Evolutionary conservation across 2,888 invertebrate species (phyloP).

Genomic region (Pseudococcus jackbeardsleyi): DNA sequence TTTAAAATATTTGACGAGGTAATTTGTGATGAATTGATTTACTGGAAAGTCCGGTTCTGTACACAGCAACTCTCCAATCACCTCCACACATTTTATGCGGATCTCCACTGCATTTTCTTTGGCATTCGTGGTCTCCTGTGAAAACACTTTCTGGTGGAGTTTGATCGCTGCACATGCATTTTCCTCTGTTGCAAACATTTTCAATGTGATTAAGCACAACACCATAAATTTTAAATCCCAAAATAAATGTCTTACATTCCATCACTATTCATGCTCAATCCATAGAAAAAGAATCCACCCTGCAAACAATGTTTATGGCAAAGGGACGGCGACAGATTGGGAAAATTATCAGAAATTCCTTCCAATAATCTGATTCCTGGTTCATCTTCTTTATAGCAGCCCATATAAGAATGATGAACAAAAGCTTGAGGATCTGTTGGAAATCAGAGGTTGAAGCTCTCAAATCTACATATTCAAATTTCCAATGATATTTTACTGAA

Average conservation of each 20-base stretch:
- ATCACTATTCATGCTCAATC: not conserved
- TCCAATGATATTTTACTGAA: not conserved
- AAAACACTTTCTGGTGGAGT: constrained; percentile 10
- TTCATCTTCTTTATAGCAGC: constrained; percentile 2
- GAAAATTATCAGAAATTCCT: not conserved
- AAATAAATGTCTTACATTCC: not conserved
- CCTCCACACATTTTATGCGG: constrained; percentile 67
- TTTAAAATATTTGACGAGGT: not conserved
- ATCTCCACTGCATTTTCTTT: constrained; percentile 67
- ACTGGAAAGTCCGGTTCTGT: constrained; percentile 66
- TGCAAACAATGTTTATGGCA: constrained; percentile 18
- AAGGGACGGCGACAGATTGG: not conserved
- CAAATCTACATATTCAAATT: not conserved
- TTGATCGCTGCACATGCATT: constrained; percentile 66
- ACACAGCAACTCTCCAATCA: constrained; percentile 67
- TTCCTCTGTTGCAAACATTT: not conserved
- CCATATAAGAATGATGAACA: not conserved
- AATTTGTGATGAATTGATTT: not conserved
- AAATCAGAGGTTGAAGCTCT: not conserved
- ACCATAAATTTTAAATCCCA: too few species aligned
- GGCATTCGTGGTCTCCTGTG: constrained; percentile 67
- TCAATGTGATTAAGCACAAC: not conserved
- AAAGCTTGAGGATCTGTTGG: constrained; percentile 2
- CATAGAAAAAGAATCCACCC: not conserved
- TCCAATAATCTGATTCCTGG: not conserved